Percentiles rank a stretch among this genome's conserved stretches.
These are phyloP conservation scores for Melipona beecheii DNA, from an alignment of 2,888 invertebrate genomes.

Conservation along the genomic window DNA sequence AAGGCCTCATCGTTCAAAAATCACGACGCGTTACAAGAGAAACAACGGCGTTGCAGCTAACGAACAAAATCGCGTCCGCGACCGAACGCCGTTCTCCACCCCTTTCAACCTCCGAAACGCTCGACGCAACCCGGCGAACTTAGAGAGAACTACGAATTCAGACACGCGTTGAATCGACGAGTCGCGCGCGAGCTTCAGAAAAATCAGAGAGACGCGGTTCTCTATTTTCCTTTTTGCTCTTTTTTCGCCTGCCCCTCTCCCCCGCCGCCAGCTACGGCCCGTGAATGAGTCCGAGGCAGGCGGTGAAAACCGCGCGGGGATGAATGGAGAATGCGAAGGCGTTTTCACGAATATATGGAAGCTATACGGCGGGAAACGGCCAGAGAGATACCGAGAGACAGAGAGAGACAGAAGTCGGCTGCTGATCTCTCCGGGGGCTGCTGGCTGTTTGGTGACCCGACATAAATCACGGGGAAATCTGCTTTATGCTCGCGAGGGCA, in stretches of 20 bases:
- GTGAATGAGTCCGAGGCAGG: conserved; percentile 71
- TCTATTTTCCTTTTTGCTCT: not conserved
- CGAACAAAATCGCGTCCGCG: not conserved
- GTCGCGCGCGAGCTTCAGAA: not conserved
- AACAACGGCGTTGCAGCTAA: not conserved
- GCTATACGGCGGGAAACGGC: not conserved
- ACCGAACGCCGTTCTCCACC: not conserved
- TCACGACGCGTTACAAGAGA: too few relatives aligned
- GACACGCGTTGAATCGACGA: not conserved
- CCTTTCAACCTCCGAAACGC: not conserved
- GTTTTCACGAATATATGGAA: conserved; percentile 57
- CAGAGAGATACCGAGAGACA: conserved; percentile 19
- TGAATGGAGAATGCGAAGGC: conserved; percentile 70
- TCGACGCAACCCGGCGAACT: not conserved
- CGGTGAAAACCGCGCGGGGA: conserved; percentile 64
- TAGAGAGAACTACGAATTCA: not conserved
- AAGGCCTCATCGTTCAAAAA: too few relatives aligned
- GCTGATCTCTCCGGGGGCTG: conserved; percentile 10
- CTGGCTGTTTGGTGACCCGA: conserved; percentile 70
- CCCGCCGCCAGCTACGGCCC: conserved; percentile 28
- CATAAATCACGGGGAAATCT: conserved; percentile 80
- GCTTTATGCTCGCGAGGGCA: conserved; percentile 79
- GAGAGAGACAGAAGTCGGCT: conserved; percentile 15
- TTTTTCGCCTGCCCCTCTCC: too few relatives aligned
- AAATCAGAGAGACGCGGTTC: conserved; percentile 47